phyloP scores from a whole-genome alignment of 2,113 vertebrate genomes.

The zebrafish (Danio rerio) region DNA sequence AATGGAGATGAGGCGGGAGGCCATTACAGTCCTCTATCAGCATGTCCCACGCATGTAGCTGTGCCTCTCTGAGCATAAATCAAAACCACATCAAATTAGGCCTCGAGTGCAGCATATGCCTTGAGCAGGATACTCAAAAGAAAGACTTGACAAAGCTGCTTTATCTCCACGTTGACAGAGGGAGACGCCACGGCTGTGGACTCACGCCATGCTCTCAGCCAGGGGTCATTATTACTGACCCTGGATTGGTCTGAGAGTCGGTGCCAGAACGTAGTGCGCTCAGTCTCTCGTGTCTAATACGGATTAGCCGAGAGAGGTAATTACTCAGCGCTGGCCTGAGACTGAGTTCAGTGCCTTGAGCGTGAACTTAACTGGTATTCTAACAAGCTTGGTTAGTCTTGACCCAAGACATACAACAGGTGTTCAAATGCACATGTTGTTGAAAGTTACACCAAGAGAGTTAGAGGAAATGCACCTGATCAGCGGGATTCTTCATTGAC shows the following conservation, averaged over 20 bases:
- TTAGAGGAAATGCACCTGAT: constrained; percentile 15
- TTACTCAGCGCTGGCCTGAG: constrained; percentile 9
- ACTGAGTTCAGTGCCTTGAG: background rate
- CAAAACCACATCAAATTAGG: constrained; percentile 25
- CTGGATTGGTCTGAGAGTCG: constrained; percentile 37
- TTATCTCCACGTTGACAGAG: constrained; percentile 12
- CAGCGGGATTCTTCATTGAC: background rate
- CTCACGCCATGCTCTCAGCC: constrained; percentile 5
- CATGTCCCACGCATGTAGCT: constrained; percentile 26
- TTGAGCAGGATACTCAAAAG: constrained; percentile 25
- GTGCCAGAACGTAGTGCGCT: constrained; percentile 16
- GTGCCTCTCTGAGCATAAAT: constrained; percentile 18
- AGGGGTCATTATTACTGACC: constrained; percentile 39
- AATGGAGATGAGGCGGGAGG: constrained; percentile 15
- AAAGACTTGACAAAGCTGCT: constrained; percentile 26
- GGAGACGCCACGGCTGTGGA: constrained; percentile 33
- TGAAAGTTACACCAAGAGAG: background rate
- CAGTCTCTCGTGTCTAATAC: constrained; percentile 34
- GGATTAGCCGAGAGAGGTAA: constrained; percentile 39
- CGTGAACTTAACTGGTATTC: background rate
- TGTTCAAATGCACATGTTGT: background rate
- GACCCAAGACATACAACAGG: constrained; percentile 7
- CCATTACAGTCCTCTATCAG: constrained; percentile 26
- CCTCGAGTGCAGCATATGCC: background rate
- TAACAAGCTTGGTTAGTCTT: background rate